Conservation (phyloP, 2,888 invertebrate species). For the Cheiracanthium punctorium region DNA sequence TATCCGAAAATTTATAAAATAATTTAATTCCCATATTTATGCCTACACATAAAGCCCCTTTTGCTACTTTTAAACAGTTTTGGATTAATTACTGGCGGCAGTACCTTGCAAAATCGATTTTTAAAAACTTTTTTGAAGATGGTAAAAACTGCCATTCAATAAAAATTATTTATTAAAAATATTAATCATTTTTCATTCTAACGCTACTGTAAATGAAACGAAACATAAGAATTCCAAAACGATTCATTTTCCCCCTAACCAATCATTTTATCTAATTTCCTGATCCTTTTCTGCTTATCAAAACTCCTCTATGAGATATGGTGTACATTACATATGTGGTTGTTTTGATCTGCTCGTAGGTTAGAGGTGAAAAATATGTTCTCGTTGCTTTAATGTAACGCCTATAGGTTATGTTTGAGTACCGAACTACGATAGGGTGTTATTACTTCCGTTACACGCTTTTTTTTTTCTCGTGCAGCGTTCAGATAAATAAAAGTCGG, state of each 20-base stretch:
- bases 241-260: neutral
- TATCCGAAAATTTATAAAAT: too few species aligned
- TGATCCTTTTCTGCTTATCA: conserved; percentile 40
- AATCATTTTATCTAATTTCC: conserved; percentile 1
- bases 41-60: too few species aligned
- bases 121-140: too few species aligned
- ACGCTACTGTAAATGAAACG: too few species aligned
- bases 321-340: conserved; percentile 14
- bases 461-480: conserved; percentile 46
- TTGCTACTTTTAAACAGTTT: too few species aligned
- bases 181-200: too few species aligned
- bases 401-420: conserved; percentile 47
- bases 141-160: too few species aligned
- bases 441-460: conserved; percentile 60
- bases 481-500: conserved; percentile 55
- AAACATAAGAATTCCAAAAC: neutral
- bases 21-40: too few species aligned
- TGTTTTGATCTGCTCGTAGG: conserved; percentile 45
- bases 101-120: too few species aligned
- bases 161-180: too few species aligned
- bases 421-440: conserved; percentile 38
- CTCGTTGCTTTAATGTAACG: conserved; percentile 60
- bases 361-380: conserved; percentile 59
- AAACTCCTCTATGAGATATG: conserved; percentile 36
- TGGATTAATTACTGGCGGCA: too few species aligned